A percentile compares a stretch with the other conserved stretches of the same genome.
Evolutionary conservation across 2,113 vertebrate genomes (phyloP).

Genomic region (Albula glossodonta): DNA sequence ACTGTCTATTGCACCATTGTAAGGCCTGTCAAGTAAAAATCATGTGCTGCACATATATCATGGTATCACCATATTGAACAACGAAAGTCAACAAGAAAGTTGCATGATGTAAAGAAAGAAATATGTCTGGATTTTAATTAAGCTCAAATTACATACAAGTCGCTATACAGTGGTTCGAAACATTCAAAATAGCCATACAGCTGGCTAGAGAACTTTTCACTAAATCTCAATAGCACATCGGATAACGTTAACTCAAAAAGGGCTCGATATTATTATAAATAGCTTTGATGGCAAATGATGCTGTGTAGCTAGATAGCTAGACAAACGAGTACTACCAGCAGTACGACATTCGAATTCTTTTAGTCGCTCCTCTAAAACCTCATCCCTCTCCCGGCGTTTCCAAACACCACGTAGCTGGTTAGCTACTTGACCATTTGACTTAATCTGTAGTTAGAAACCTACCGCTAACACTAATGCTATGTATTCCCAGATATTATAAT

Average conservation of each 20-base stretch:
- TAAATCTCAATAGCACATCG: too few species aligned
- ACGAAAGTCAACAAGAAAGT: neutral
- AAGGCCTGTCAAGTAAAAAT: neutral
- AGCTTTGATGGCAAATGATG: neutral
- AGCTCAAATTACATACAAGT: too few species aligned
- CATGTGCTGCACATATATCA: neutral
- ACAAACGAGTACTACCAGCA: neutral
- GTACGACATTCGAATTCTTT: conserved; percentile 10
- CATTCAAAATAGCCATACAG: too few species aligned
- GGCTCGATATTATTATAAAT: too few species aligned
- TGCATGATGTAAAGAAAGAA: neutral
- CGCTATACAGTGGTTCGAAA: too few species aligned
- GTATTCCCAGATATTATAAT: too few species aligned
- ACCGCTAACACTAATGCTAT: neutral
- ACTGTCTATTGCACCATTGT: too few species aligned
- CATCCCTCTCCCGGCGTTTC: neutral
- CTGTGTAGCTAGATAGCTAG: neutral
- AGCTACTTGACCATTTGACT: neutral
- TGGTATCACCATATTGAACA: neutral
- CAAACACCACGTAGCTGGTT: neutral
- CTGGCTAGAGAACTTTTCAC: too few species aligned
- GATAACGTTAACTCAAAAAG: neutral
- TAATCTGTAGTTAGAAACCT: neutral
- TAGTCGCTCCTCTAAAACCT: neutral
- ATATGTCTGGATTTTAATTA: neutral